phyloP scores from a whole-genome alignment of 2,797 vertebrate species.

The Arrhamphus sclerolepis region DNA sequence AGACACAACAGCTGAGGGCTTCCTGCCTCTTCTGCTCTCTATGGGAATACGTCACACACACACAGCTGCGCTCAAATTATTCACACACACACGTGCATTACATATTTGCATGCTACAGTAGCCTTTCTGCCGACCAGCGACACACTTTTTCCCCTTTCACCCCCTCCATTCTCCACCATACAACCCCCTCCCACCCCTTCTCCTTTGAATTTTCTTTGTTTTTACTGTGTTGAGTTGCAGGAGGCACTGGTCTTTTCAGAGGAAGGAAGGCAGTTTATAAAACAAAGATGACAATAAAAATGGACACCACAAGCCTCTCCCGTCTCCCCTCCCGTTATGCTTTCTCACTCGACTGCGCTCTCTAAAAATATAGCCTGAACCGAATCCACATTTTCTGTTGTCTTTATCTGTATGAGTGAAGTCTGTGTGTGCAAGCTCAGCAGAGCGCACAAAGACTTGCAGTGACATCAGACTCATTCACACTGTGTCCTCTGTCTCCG shows the following conservation, averaged over 20 bases:
- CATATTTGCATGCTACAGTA: constrained; percentile 60
- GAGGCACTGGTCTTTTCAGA: constrained; percentile 43
- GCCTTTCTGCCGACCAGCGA: constrained; percentile 52
- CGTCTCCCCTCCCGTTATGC: constrained; percentile 2
- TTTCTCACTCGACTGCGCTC: neutral
- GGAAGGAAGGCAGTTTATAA: constrained; percentile 31
- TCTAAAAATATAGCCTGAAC: constrained; percentile 32
- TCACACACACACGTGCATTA: constrained; percentile 38
- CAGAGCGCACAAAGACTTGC: constrained; percentile 73
- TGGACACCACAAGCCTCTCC: constrained; percentile 3
- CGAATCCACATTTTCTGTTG: constrained; percentile 28
- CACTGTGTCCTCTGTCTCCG: constrained; percentile 68
- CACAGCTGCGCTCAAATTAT: constrained; percentile 72
- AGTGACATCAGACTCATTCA: constrained; percentile 75
- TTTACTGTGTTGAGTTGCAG: constrained; percentile 50
- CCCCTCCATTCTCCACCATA: constrained; percentile 1
- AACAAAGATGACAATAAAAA: constrained; percentile 40
- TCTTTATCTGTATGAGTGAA: constrained; percentile 28
- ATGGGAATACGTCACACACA: constrained; percentile 46
- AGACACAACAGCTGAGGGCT: constrained; percentile 52
- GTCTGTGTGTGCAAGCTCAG: constrained; percentile 59
- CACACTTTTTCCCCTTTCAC: constrained; percentile 27
- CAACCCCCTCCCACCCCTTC: constrained; percentile 7
- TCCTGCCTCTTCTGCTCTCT: constrained; percentile 21
- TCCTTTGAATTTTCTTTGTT: constrained; percentile 48